Conservation (phyloP, 2,888 invertebrate genomes). For the Osmoderma eremita region DNA sequence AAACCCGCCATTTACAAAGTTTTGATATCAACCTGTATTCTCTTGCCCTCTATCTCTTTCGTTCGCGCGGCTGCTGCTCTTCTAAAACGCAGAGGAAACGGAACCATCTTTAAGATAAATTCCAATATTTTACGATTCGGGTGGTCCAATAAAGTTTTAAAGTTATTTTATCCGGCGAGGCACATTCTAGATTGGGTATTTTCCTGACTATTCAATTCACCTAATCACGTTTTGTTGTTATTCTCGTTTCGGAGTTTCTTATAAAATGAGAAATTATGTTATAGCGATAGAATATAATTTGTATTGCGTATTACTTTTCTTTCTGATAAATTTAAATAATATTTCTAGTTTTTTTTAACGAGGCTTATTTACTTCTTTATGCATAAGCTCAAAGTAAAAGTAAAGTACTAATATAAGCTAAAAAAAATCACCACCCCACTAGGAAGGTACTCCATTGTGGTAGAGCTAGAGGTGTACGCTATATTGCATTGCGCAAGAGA, state of each 20-base stretch:
- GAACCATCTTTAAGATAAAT: slow-evolving; percentile 25
- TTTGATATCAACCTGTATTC: slow-evolving; percentile 27
- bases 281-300: background rate
- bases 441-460: too few species aligned
- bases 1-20: slow-evolving; percentile 42
- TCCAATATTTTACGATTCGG: slow-evolving; percentile 34
- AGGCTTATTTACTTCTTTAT: too few species aligned
- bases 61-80: background rate
- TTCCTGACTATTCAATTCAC: slow-evolving; percentile 3
- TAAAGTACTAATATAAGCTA: too few species aligned
- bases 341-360: too few species aligned
- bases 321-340: too few species aligned
- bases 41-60: slow-evolving; percentile 1
- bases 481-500: too few species aligned
- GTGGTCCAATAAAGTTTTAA: slow-evolving; percentile 28
- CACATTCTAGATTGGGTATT: slow-evolving; percentile 5
- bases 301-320: background rate
- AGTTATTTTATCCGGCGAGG: slow-evolving; percentile 1
- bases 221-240: slow-evolving; percentile 9
- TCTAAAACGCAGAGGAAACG: slow-evolving; percentile 10
- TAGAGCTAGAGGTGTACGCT: too few species aligned
- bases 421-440: too few species aligned
- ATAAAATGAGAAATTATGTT: background rate
- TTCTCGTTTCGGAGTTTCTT: background rate
- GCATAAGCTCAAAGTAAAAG: too few species aligned